These are phyloP conservation scores for Uria lomvia DNA, from an alignment of 2,113 vertebrate genomes.

Conservation along the genomic window DNA sequence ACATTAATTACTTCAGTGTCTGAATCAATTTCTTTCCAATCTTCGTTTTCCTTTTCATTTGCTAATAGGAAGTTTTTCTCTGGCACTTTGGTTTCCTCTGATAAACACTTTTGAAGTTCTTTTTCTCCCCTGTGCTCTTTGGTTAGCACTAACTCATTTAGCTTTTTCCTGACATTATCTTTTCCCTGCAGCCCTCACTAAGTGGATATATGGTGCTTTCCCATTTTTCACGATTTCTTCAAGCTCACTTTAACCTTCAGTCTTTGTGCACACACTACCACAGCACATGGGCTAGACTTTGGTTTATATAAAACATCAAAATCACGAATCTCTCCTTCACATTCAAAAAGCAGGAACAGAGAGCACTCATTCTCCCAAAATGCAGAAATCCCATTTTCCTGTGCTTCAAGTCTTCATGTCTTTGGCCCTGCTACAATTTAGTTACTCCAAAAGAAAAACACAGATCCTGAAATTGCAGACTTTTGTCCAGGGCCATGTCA, in stretches of 20 bases:
- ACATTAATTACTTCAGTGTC: neutral
- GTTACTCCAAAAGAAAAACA: neutral
- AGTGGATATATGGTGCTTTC: neutral
- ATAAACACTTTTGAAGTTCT: neutral
- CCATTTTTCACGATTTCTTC: neutral
- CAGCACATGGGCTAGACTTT: neutral
- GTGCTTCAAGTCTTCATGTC: neutral
- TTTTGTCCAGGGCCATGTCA: neutral
- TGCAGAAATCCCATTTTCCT: neutral
- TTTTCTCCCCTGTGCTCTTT: neutral
- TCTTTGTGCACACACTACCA: neutral
- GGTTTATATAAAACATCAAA: neutral
- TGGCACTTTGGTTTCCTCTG: neutral
- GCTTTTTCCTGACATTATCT: constrained; percentile 1
- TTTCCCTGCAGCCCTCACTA: neutral
- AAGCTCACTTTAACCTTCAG: neutral
- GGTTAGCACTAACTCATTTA: neutral
- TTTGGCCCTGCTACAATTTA: neutral
- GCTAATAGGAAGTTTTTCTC: neutral
- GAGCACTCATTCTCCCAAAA: neutral
- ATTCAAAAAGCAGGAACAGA: neutral
- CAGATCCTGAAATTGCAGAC: neutral
- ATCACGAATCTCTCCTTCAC: neutral
- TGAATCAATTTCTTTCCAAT: neutral
- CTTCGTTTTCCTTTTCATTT: neutral